Evolutionary conservation across 64 coral and sea anemone species (phyloP).

Genomic region (Hydrozoanthus tunicans): DNA sequence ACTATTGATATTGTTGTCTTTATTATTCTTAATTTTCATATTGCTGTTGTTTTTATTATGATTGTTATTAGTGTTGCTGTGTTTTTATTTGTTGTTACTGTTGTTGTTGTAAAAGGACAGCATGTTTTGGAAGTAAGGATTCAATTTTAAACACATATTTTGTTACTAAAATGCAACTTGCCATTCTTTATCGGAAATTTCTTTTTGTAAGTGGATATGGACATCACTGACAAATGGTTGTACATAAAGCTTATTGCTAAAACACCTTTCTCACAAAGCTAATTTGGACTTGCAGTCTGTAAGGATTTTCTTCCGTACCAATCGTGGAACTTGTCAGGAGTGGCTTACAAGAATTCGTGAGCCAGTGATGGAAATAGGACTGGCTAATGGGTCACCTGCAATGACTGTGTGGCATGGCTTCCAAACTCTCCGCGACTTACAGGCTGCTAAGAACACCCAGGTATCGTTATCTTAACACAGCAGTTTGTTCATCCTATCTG

Average conservation of each 20-base stretch:
- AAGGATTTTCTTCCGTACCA: constrained; percentile 92
- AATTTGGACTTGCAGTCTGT: constrained; percentile 75
- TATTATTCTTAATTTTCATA: no score
- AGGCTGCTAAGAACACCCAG: constrained; percentile 75
- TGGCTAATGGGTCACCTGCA: constrained; percentile 74
- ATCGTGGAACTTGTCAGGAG: constrained; percentile 89
- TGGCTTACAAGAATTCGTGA: constrained; percentile 91
- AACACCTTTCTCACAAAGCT: neutral
- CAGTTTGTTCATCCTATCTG: neutral
- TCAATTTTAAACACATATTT: no score
- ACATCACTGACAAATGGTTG: no score
- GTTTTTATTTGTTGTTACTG: no score
- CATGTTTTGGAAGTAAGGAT: no score
- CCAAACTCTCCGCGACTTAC: constrained; percentile 79
- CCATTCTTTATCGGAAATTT: no score
- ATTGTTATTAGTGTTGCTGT: no score
- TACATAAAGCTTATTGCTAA: neutral
- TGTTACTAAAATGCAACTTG: no score
- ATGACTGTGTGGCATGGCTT: constrained; percentile 92
- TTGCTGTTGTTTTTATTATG: no score
- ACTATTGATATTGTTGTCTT: no score
- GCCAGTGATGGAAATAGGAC: constrained; percentile 72
- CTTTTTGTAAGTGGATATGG: no score
- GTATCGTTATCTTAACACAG: constrained; percentile 32
- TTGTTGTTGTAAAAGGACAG: no score